Percentiles rank a stretch among this genome's conserved stretches.
Conservation (phyloP, 1,140 invertebrate species). For the Neodiprion lecontei region DNA sequence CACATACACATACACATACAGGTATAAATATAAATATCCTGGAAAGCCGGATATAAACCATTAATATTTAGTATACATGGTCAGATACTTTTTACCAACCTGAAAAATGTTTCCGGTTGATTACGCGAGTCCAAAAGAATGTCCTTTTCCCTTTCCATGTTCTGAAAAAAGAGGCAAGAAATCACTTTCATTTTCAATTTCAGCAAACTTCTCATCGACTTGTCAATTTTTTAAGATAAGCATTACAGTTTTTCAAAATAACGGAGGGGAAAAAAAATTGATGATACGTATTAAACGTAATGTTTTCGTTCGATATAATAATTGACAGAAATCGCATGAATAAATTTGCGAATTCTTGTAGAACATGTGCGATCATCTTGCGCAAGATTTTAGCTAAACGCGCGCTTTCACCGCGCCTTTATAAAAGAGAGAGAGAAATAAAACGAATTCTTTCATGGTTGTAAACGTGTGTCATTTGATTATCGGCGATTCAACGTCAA, state of each 20-base stretch:
- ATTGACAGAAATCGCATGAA: no score
- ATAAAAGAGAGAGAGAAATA: background rate
- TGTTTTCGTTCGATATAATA: no score
- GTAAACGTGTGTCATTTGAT: background rate
- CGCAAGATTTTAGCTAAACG: background rate
- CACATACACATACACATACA: background rate
- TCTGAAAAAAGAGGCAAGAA: conserved; percentile 38
- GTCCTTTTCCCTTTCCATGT: conserved; percentile 52
- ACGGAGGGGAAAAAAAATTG: background rate
- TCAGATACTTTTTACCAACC: conserved; percentile 33
- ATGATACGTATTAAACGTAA: no score
- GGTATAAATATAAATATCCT: background rate
- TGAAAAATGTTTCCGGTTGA: conserved; percentile 54
- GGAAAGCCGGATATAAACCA: background rate
- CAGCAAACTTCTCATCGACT: background rate
- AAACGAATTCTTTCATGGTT: no score
- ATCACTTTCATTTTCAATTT: background rate
- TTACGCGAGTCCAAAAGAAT: conserved; percentile 45
- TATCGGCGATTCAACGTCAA: background rate
- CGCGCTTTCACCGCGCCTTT: background rate
- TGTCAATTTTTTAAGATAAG: background rate
- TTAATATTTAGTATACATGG: conserved; percentile 4
- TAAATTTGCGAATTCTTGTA: no score
- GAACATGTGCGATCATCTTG: background rate
- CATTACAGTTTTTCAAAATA: background rate